phyloP scores from a whole-genome alignment of 2,888 invertebrate species.

The Polydesmus complanatus region DNA sequence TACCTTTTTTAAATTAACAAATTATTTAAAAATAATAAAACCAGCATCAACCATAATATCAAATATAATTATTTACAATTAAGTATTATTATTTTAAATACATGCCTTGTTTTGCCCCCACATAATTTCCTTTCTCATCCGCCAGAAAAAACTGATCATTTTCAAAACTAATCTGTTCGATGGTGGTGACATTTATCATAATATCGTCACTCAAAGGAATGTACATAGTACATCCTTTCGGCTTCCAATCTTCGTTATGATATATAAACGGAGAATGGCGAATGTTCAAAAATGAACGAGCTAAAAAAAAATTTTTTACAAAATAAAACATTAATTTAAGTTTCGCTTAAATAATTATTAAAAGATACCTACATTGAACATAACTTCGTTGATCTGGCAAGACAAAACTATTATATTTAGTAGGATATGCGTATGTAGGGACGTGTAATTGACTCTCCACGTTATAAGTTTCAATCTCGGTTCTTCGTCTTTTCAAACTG shows the following conservation, averaged over 20 bases:
- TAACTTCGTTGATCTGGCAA: constrained; percentile 11
- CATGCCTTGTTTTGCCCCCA: constrained; percentile 22
- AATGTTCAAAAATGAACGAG: constrained; percentile 18
- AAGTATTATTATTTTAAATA: no score
- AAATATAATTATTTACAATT: neutral
- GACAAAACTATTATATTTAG: constrained; percentile 19
- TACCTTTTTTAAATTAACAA: constrained; percentile 22
- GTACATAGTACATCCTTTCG: constrained; percentile 22
- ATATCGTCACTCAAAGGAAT: constrained; percentile 21
- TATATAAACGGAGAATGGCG: constrained; percentile 20
- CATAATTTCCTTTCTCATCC: constrained; percentile 23
- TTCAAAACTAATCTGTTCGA: constrained; percentile 23
- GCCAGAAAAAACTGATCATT: constrained; percentile 22
- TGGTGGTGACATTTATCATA: constrained; percentile 22
- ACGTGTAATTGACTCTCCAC: neutral
- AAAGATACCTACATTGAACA: neutral
- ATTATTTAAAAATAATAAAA: neutral
- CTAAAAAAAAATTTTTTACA: constrained; percentile 3
- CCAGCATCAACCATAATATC: neutral
- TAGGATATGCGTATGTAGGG: constrained; percentile 11
- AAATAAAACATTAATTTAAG: neutral
- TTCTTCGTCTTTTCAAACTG: constrained; percentile 20
- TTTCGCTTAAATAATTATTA: neutral
- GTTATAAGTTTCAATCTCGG: constrained; percentile 20
- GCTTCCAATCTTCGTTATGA: constrained; percentile 23